These are phyloP conservation scores for Volucella zonaria DNA, from an alignment of 2,888 invertebrate species.

Conservation along the genomic window DNA sequence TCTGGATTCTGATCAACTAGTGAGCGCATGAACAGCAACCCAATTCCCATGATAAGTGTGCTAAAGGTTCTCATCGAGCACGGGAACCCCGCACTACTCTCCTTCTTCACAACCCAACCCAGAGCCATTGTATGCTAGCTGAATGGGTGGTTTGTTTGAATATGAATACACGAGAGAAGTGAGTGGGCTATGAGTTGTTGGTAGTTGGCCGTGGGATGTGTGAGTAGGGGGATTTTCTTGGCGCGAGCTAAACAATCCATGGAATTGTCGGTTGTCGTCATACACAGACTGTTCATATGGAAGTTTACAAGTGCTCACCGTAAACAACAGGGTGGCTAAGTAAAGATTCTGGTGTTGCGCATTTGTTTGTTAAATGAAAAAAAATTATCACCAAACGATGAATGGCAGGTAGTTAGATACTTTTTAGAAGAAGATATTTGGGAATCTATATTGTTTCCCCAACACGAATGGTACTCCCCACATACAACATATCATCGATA, in stretches of 20 bases:
- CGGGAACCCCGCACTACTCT: not conserved
- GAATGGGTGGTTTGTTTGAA: not conserved
- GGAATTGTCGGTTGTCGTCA: not conserved
- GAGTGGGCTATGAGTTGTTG: not conserved
- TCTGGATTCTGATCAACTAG: slow-evolving; percentile 72
- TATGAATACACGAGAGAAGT: slow-evolving; percentile 5
- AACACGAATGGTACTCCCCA: too few species aligned
- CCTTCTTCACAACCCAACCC: not conserved
- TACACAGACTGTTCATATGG: not conserved
- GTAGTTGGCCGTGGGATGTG: not conserved
- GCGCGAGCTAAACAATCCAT: slow-evolving; percentile 34
- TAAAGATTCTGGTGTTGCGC: not conserved
- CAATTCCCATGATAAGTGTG: slow-evolving; percentile 73
- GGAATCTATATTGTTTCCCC: too few species aligned
- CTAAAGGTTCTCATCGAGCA: slow-evolving; percentile 54
- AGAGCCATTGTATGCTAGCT: not conserved
- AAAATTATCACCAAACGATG: slow-evolving; percentile 15
- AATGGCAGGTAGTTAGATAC: not conserved
- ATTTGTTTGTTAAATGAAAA: not conserved
- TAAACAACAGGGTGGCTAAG: slow-evolving; percentile 44
- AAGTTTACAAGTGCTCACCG: slow-evolving; percentile 23
- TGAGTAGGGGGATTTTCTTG: slow-evolving; percentile 46
- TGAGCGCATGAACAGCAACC: slow-evolving; percentile 74
- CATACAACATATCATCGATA: too few species aligned
- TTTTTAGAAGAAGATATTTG: too few species aligned